Evolutionary conservation across 2,113 vertebrate species (phyloP).

Genomic region (Trochalopteron elliotii): DNA sequence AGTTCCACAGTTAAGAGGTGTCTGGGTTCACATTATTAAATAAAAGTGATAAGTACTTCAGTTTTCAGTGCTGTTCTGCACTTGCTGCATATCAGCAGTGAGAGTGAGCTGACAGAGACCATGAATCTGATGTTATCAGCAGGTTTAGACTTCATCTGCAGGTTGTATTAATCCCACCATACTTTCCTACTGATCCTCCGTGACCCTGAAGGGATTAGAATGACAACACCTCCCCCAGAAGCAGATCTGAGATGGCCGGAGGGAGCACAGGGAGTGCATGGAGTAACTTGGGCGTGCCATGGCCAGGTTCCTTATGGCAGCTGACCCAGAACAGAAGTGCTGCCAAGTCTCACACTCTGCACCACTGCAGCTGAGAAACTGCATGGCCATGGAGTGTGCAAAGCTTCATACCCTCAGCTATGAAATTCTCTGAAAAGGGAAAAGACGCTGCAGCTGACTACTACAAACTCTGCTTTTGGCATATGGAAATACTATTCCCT

Average conservation of each 20-base stretch:
- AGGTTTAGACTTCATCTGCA: not conserved
- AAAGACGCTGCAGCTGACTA: not conserved
- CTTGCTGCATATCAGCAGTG: not conserved
- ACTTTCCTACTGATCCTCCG: not conserved
- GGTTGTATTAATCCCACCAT: not conserved
- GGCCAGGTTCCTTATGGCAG: not conserved
- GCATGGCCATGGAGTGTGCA: not conserved
- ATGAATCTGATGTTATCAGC: not conserved
- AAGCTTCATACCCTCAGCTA: not conserved
- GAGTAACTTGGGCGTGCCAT: not conserved
- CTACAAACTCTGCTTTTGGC: not conserved
- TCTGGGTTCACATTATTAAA: not conserved
- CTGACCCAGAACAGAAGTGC: not conserved
- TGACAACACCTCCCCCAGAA: not conserved
- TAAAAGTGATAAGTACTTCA: not conserved
- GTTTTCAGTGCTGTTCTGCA: not conserved
- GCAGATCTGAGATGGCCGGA: not conserved
- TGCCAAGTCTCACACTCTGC: not conserved
- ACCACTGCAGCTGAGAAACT: not conserved
- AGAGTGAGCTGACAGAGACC: not conserved
- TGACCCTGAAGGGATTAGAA: not conserved
- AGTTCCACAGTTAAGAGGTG: not conserved
- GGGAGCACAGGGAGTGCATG: not conserved
- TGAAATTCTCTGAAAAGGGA: not conserved
- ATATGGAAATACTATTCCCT: not conserved